Base-by-base conservation (phyloP, 2,888 invertebrate species). In the Patella pellucida region DNA sequence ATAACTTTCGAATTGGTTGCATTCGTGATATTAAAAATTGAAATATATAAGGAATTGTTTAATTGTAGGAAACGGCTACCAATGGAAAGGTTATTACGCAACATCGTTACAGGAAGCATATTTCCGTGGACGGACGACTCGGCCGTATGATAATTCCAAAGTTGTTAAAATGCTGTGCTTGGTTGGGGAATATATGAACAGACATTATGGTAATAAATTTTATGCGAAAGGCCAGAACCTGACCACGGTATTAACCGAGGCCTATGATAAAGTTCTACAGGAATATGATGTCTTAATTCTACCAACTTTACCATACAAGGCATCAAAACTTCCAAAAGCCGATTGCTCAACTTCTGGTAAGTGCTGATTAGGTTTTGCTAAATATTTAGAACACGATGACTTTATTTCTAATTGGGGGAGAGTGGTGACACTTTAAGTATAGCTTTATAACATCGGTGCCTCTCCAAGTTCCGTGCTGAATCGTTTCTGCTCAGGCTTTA, bases 241-340 rank as follows among this genome's bases (percentile, higher is more conserved):
- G 72, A 72, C 75, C 15, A 79, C 79, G 23, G 56, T 52, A 23
- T 71, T 86, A 7, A 83, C 78, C 4, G 69, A 76, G 15, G 83
- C 79, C 1, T 87, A 87, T 71, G 82, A 87, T 72, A 74, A 80
- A 9, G 79, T 78, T 7, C 80, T 87, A 31, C 74, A 81, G 31
- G 79, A 81, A n/a, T 86, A 80, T 77, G 86, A 87, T 73, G 85
- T 85, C 52, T 69, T 87, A 0, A 73, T 87, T 19, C 83, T 86
- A 84, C 87, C 87, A 19, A 87, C 87, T 14, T 67, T 84, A 41
- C 83, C 85, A 11, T 83, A 77, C 62, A 82, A 81, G 73, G 81
- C 82, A 23, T 75, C 78, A 1, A 76, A 79, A 67, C 74, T 84
- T 15, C 83, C 83, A 1, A 31, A 67, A 68, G 41, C 52, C 11